Evolutionary conservation across 1,140 invertebrate genomes (phyloP).

Genomic region (Thaumatotibia leucotreta): DNA sequence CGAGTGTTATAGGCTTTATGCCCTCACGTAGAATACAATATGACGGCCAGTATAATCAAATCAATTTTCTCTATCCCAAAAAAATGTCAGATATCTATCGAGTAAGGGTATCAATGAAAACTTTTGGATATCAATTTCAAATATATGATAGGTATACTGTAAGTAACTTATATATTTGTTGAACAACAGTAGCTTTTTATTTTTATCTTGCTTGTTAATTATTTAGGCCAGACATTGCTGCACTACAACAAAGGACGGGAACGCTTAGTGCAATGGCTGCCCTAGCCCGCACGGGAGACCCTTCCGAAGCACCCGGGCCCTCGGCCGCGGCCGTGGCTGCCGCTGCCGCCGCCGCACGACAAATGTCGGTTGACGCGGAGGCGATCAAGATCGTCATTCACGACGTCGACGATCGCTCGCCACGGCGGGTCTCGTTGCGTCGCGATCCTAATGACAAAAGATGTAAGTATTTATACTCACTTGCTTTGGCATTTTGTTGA

Average conservation of each 20-base stretch:
- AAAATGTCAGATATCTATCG: too few species aligned
- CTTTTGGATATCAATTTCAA: too few species aligned
- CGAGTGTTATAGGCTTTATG: too few species aligned
- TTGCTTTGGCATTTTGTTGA: too few species aligned
- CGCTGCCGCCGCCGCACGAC: slow-evolving; percentile 78
- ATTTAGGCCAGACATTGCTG: slow-evolving; percentile 85
- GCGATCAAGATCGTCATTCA: slow-evolving; percentile 95
- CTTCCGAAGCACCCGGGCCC: slow-evolving; percentile 39
- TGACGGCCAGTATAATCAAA: too few species aligned
- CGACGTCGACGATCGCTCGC: slow-evolving; percentile 88
- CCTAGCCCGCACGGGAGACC: slow-evolving; percentile 41
- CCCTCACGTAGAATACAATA: too few species aligned
- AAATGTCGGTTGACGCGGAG: slow-evolving; percentile 92
- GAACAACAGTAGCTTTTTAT: too few species aligned
- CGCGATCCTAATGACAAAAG: slow-evolving; percentile 87
- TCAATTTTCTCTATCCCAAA: too few species aligned
- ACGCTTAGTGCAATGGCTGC: slow-evolving; percentile 54
- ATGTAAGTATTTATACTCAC: neutral
- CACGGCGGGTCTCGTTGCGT: slow-evolving; percentile 84
- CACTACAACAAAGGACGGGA: slow-evolving; percentile 78
- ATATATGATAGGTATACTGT: too few species aligned
- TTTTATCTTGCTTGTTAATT: neutral
- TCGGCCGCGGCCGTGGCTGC: slow-evolving; percentile 48
- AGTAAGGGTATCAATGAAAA: too few species aligned
- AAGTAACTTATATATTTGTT: too few species aligned